Conservation (phyloP, 2,888 invertebrate genomes). For the Euplexia lucipara region DNA sequence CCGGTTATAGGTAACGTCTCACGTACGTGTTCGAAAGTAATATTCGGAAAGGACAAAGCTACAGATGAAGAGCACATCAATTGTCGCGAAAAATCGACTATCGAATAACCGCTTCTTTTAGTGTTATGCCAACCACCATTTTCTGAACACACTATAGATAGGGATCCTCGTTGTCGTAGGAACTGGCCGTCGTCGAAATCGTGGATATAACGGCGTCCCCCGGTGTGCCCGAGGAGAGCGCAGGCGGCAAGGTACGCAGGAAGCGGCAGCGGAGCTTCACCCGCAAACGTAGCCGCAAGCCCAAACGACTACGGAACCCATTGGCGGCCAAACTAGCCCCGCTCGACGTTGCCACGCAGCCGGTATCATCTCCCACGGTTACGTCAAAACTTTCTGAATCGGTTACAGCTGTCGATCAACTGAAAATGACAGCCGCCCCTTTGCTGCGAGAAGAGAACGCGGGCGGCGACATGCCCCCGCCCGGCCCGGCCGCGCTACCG, state of each 20-base stretch:
- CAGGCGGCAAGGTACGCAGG: too few species aligned
- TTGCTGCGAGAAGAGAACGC: not conserved
- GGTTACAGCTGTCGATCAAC: not conserved
- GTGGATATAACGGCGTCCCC: slow-evolving; percentile 9
- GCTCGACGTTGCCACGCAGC: not conserved
- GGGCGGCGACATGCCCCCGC: not conserved
- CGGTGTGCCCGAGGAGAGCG: not conserved
- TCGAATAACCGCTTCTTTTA: not conserved
- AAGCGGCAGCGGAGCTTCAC: not conserved
- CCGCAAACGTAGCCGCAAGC: not conserved
- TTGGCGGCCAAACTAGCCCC: not conserved
- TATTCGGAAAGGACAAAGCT: too few species aligned
- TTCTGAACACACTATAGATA: slow-evolving; percentile 33
- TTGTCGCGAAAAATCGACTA: not conserved
- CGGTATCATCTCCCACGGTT: not conserved
- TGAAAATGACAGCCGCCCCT: not conserved
- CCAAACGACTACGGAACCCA: not conserved
- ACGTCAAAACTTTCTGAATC: not conserved
- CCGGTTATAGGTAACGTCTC: too few species aligned
- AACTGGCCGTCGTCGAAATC: slow-evolving; percentile 6
- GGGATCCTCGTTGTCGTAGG: slow-evolving; percentile 42
- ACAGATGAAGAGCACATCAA: too few species aligned
- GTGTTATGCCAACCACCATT: not conserved
- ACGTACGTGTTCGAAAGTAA: too few species aligned
- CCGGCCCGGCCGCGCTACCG: not conserved